Base-by-base conservation (phyloP, 2,113 vertebrate species). In the Pseudonaja textilis region DNA sequence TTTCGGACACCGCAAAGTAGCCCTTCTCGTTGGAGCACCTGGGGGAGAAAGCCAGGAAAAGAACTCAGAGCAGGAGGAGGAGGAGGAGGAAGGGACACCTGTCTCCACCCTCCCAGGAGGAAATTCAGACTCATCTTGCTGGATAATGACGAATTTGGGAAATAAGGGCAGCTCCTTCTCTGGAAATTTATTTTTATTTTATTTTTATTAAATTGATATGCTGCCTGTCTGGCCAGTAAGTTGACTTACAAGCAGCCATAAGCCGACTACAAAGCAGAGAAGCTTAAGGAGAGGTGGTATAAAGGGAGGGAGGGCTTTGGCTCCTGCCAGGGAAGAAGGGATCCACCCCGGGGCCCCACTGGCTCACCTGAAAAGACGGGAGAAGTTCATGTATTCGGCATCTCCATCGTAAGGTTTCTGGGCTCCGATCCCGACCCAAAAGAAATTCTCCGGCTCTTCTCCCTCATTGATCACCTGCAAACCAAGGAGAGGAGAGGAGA, bases 11-110 rank as follows among this genome's bases (percentile, higher is more conserved):
- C 0, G 99, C 98, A 88, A 99, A 99, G 96, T 99, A 99, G 10
- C 99, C 99, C 91, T 99, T 99, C 96, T 99, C 99, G 0, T 99
- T 99, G 52, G 99, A 99, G 95, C 99, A 99, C 95, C 99, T 99
- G 97, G 2, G n/a, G 23, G 47, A 2, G 5, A 74, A 47, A 5
- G 50, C 52, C 91, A 4, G 0, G 61, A 9, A 26, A 39, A 39
- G 5, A 39, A 6, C 18, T 20, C 12, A 9, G 74, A 42, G 34
- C 74, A 81, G 74, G 22, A 81, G 69, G 2, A 34, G 16, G 45
- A 6, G 45, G 45, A 47, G 74, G 18, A 81, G 10, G 6, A 18
- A 1, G 0, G 1, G 34, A 16, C 4, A 1, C 47, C 47, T 8
- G 7, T 11, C 61, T 26, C 3, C 61, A 1, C 4, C 25, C 59